These are phyloP conservation scores for Philopotamus ludificatus DNA, from an alignment of 1,140 invertebrate genomes.

Conservation along the genomic window DNA sequence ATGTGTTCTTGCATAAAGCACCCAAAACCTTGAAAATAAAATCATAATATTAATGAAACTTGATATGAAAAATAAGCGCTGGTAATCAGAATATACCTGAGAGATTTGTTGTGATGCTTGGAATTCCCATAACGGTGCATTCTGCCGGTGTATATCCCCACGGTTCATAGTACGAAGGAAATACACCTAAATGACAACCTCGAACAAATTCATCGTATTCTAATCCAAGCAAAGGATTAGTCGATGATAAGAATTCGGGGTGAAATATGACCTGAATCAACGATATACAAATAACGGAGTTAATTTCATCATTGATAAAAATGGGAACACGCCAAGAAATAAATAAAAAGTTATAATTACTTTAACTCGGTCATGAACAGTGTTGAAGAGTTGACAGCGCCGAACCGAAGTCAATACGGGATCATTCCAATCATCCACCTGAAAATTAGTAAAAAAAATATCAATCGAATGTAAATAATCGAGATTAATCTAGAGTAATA, in stretches of 20 bases:
- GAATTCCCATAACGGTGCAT: conserved; percentile 99
- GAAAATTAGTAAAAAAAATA: too few species aligned
- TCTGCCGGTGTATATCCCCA: conserved; percentile 99
- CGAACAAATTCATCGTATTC: conserved; percentile 99
- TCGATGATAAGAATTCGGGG: conserved; percentile 97
- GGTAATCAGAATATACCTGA: conserved; percentile 65
- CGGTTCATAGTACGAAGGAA: conserved; percentile 99
- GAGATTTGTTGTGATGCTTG: conserved; percentile 95
- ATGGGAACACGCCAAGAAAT: too few species aligned
- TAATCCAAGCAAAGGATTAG: conserved; percentile 95
- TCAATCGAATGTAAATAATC: too few species aligned
- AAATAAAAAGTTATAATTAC: conserved; percentile 58
- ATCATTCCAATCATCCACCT: conserved; percentile 86
- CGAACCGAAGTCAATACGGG: conserved; percentile 86
- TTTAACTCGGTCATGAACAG: conserved; percentile 92
- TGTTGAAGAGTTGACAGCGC: conserved; percentile 94
- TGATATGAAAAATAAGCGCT: conserved; percentile 1
- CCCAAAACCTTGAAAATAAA: conserved; percentile 76
- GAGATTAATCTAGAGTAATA: too few species aligned
- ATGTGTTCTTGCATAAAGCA: conserved; percentile 99
- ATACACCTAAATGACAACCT: conserved; percentile 98
- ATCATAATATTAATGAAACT: background rate
- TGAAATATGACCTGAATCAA: conserved; percentile 89
- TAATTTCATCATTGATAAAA: too few species aligned
- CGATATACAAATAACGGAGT: too few species aligned